A percentile compares a stretch with the other conserved stretches of the same genome.
These are phyloP conservation scores for Stenodera caucasica DNA, from an alignment of 2,888 invertebrate species.

Conservation along the genomic window DNA sequence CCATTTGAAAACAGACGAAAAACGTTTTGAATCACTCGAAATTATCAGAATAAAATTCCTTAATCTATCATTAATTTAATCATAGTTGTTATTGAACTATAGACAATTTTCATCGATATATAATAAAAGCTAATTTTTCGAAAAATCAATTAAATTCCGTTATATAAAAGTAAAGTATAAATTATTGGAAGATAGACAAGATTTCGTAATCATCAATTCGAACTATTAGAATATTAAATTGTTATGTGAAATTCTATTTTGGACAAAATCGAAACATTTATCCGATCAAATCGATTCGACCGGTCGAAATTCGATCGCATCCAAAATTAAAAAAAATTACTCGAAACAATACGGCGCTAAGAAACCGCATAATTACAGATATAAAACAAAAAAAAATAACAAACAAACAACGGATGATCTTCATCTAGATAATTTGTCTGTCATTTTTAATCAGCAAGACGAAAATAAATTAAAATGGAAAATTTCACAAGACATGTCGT, in stretches of 20 bases:
- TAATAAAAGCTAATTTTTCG: neutral
- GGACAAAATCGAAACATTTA: neutral
- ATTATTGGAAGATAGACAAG: neutral
- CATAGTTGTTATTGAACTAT: too few species aligned
- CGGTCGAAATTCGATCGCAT: too few species aligned
- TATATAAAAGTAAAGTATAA: neutral
- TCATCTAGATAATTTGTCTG: neutral
- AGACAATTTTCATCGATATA: too few species aligned
- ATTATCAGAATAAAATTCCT: neutral
- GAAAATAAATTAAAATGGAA: neutral
- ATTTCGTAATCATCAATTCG: slow-evolving; percentile 1
- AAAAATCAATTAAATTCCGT: neutral
- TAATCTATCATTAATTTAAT: slow-evolving; percentile 2
- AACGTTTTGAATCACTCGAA: neutral
- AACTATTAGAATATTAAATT: slow-evolving; percentile 1
- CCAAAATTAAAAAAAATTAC: neutral
- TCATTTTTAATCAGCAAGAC: neutral
- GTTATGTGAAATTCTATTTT: neutral
- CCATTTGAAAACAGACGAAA: neutral
- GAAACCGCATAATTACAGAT: too few species aligned
- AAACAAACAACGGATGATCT: too few species aligned
- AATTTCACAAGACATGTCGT: neutral
- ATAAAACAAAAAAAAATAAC: too few species aligned
- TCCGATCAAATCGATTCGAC: neutral
- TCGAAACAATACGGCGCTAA: too few species aligned